Evolutionary conservation across 2,888 invertebrate species (phyloP), one percentile per base, ranked within the genome.

Genomic region (Acrocera orbiculus): DNA sequence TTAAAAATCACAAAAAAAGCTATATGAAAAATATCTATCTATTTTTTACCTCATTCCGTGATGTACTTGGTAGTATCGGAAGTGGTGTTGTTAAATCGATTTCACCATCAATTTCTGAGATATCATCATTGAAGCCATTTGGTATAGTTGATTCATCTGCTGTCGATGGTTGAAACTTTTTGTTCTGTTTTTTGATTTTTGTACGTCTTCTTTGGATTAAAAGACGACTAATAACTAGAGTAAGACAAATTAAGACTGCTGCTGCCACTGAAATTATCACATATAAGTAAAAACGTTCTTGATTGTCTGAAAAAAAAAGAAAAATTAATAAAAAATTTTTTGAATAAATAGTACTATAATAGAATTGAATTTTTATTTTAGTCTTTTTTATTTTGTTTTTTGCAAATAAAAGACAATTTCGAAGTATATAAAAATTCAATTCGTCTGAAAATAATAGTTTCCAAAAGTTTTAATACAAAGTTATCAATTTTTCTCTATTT

Each of bases 41-140:
- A 30, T 23, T 23, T 4, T 10, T 51, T 48, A 58, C 58, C 51
- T 58, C 58, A 37, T 53, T 56, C 32, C 58, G 44, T 5, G 55
- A 50, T 10, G 55, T 50, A 36, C 52, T 56, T 27, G 65, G 66
- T n/a, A n/a, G n/a, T 27, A 66, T 61, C 29, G 72, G 69, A 37
- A 70, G 62, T 30, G 73, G 67, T 20, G 70, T 67, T 35, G 72
- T 70, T 39, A 76, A 61, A 53, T 74, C 75, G 42, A 75, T 74
- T 52, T 76, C 76, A 16, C 71, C 75, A 53, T 77, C 77, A 40
- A 77, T 73, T 62, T 86, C 85, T 46, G 82, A 83, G 60, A 85
- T 79, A 57, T 83, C 82, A 62, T 85, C 85, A 27, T 49, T 51
- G 61, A 85, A 83, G 37, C 81, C 81, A 53, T 80, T 78, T 10